Evolutionary conservation across 92 coral and sea anemone genomes (phyloP).

Genomic region (Chrysogorgia sp.): DNA sequence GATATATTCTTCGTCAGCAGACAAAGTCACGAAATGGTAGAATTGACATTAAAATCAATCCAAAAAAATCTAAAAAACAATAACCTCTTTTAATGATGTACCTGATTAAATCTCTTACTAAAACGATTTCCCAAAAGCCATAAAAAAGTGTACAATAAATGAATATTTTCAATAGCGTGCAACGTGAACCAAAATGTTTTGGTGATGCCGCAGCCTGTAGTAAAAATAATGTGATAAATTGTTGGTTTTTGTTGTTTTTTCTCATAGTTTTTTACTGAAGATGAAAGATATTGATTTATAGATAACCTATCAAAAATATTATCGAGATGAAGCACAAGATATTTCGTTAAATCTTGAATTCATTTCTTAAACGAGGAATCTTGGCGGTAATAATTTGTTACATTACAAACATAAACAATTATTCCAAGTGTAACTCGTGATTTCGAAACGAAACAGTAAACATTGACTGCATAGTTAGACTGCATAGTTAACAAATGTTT

Average conservation of each 20-base stretch:
- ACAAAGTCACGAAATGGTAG: constrained; percentile 14
- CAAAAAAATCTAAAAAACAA: not conserved
- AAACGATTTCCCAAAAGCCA: too few relatives aligned
- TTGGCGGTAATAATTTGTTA: constrained; percentile 17
- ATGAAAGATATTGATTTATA: too few relatives aligned
- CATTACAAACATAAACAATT: constrained; percentile 18
- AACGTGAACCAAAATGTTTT: too few relatives aligned
- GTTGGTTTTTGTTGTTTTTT: too few relatives aligned
- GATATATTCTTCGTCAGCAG: not conserved
- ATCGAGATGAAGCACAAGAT: not conserved
- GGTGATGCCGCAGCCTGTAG: too few relatives aligned
- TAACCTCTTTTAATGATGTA: not conserved
- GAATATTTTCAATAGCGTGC: too few relatives aligned
- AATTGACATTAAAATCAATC: not conserved
- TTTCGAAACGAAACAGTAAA: not conserved
- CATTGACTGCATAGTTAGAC: too few relatives aligned
- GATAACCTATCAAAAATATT: too few relatives aligned
- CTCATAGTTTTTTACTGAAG: too few relatives aligned
- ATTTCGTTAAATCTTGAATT: not conserved
- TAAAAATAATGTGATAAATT: too few relatives aligned
- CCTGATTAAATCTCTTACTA: not conserved
- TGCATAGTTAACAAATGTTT: too few relatives aligned
- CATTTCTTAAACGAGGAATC: not conserved
- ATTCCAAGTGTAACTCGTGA: constrained; percentile 3
- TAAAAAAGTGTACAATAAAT: too few relatives aligned